phyloP scores from a whole-genome alignment of 1,140 invertebrate genomes.

The Condylostylus longicornis region DNA sequence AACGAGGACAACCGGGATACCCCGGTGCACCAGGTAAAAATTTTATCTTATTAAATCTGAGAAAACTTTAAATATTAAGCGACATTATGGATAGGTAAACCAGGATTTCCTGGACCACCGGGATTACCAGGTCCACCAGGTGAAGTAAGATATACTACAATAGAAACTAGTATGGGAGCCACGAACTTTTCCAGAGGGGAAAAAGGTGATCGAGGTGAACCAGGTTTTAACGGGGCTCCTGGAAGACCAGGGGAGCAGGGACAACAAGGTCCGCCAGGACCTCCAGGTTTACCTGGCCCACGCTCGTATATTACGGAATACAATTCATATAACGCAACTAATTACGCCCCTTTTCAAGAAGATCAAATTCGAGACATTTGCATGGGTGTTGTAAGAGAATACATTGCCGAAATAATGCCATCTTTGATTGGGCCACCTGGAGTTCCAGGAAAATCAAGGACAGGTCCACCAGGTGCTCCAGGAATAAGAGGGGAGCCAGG shows the following conservation, averaged over 20 bases:
- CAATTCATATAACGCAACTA: too few species aligned
- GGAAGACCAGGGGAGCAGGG: constrained; percentile 21
- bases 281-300: constrained; percentile 25
- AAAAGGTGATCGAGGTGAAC: constrained; percentile 21
- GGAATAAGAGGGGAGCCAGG: constrained; percentile 11
- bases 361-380: constrained; percentile 12
- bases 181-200: constrained; percentile 10
- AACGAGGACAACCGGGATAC: constrained; percentile 25
- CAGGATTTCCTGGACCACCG: constrained; percentile 22
- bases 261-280: constrained; percentile 20
- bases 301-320: too few species aligned
- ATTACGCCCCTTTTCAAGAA: constrained; percentile 7
- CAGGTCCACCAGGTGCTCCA: constrained; percentile 9
- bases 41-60: constrained; percentile 18
- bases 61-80: too few species aligned
- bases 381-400: constrained; percentile 10
- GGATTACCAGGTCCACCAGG: constrained; percentile 28
- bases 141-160: too few species aligned
- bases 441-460: constrained; percentile 10
- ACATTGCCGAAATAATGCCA: constrained; percentile 7
- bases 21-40: constrained; percentile 18
- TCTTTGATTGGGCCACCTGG: constrained; percentile 17
- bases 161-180: too few species aligned
- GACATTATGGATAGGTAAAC: too few species aligned
- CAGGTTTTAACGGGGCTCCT: constrained; percentile 12